A percentile compares a stretch with the other conserved stretches of the same genome.
Conservation (phyloP, 1,140 invertebrate species). For the Aphelenchoides fujianensis region DNA sequence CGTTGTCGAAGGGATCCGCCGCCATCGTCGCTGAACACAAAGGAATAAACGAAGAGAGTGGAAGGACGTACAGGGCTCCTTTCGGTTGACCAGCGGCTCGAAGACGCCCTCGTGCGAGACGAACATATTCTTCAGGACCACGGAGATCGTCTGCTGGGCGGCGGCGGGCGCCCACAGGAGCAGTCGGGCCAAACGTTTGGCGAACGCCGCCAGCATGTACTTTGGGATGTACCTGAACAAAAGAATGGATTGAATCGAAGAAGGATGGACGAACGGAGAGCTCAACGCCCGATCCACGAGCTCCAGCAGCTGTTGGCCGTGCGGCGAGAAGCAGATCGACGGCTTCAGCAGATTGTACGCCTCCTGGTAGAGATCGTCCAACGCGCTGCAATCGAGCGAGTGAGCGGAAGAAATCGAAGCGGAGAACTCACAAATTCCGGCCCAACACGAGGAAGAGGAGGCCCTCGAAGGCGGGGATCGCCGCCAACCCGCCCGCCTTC, state of each 20-base stretch:
- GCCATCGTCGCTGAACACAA: background rate
- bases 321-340: conserved; percentile 4
- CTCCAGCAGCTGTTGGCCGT: background rate
- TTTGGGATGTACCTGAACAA: conserved; percentile 12
- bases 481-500: background rate
- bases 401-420: conserved; percentile 4
- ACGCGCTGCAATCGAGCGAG: conserved; percentile 9
- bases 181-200: conserved; percentile 12
- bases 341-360: conserved; percentile 15
- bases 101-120: conserved; percentile 1
- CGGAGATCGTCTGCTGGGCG: background rate
- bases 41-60: background rate
- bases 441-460: conserved; percentile 16
- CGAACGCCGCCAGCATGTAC: conserved; percentile 15
- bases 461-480: conserved; percentile 11
- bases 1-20: conserved; percentile 13
- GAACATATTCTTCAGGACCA: conserved; percentile 16
- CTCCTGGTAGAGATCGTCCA: conserved; percentile 16
- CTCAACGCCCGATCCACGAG: conserved; percentile 5
- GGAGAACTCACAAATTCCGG: conserved; percentile 14
- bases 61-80: background rate
- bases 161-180: conserved; percentile 5
- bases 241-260: background rate
- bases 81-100: conserved; percentile 2
- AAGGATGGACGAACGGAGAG: background rate